A percentile compares a stretch with the other conserved stretches of the same genome.
phyloP scores from a whole-genome alignment of 2,888 invertebrate genomes.

The Brachyptera putata region DNA sequence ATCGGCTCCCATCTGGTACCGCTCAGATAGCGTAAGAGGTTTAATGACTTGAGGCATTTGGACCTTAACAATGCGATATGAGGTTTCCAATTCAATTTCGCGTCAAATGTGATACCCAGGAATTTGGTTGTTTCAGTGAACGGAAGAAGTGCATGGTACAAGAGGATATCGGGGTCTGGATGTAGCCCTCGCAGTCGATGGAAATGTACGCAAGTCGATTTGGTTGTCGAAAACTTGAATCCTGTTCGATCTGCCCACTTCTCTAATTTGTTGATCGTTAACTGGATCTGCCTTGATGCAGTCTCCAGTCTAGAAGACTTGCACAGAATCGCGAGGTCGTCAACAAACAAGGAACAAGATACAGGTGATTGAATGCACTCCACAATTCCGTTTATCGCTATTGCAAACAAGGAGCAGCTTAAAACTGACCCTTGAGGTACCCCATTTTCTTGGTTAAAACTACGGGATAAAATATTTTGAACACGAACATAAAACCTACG shows the following conservation, averaged over 20 bases:
- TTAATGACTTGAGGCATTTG: not conserved
- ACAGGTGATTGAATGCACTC: not conserved
- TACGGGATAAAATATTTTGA: constrained; percentile 1
- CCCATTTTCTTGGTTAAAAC: not conserved
- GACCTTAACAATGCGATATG: not conserved
- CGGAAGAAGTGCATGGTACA: not conserved
- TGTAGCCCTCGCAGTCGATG: not conserved
- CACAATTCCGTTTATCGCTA: constrained; percentile 17
- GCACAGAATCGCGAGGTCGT: constrained; percentile 14
- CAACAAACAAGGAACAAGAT: constrained; percentile 9
- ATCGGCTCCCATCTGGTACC: constrained; percentile 2
- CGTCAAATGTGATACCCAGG: constrained; percentile 14
- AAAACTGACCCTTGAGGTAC: constrained; percentile 26
- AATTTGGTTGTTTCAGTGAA: not conserved
- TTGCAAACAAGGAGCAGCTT: constrained; percentile 16
- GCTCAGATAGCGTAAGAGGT: constrained; percentile 8
- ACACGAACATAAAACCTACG: constrained; percentile 6
- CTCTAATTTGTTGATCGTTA: not conserved
- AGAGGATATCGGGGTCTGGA: not conserved
- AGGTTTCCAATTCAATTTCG: constrained; percentile 10
- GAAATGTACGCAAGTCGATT: constrained; percentile 14
- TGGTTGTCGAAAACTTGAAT: constrained; percentile 12
- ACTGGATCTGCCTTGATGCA: too few species aligned
- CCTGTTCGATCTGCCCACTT: not conserved
- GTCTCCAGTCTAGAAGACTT: not conserved